Evolutionary conservation across 1,140 invertebrate genomes (phyloP), one percentile per base, ranked within the genome.

Genomic region (Tetramorium alpestre): DNA sequence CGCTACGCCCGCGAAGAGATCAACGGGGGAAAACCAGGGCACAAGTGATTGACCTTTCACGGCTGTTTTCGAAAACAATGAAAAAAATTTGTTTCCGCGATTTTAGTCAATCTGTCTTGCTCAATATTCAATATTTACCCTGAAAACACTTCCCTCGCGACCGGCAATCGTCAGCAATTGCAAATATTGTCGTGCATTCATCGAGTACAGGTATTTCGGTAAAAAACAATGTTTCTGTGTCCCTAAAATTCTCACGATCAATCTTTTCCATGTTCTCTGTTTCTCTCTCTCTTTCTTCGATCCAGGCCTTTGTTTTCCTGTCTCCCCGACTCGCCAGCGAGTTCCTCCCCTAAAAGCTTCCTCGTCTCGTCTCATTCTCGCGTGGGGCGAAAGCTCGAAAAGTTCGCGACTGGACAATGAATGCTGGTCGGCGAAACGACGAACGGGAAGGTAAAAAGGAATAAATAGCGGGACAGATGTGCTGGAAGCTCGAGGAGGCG

Each of bases 361-460:
- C 60, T 78, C 62, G 33, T 80, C 58, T 25, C 54, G 76, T 64
- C 82, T 64, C 58, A 69, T 85, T 51, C 82, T 76, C 75, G 60
- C 85, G 28, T 47, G 47, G n/a, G 54, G 62, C 73, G 75, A 77
- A 65, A 90, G 62, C 80, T 85, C 81, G 64, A 82, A 87, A 88
- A 90, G 86, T 90, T 90, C 70, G 86, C 86, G 54, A 88, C 81
- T 86, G 90, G 88, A 91, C 90, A 91, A 91, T 91, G 88, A 91
- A 91, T 88, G 70, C 86, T 73, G 44, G 54, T 70, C 65, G 72
- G 51, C 60, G 70, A 69, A 91, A 82, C 64, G 75, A 49, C 33
- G 18, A 33, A 49, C 22, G 16, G 16, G 16, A 49, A 56, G 54
- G 22, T 51, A 67, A 80, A 67, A 85, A 78, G 47, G 62, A 54